These are phyloP conservation scores for Pteria penguin DNA, from an alignment of 2,888 invertebrate species.

Conservation along the genomic window DNA sequence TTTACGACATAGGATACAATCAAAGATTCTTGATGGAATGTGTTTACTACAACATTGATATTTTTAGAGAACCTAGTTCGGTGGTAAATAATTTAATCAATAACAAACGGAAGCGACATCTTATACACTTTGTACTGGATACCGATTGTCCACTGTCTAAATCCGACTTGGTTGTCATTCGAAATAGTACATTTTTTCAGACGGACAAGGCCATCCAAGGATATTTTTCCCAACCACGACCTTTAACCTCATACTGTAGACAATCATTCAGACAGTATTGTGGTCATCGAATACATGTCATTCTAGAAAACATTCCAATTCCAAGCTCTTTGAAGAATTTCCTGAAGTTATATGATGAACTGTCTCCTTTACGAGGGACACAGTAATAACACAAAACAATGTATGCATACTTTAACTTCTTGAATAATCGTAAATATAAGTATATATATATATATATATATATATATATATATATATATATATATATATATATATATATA, in stretches of 20 bases:
- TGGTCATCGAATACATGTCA: not conserved
- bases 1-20: not conserved
- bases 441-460: no score
- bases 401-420: no score
- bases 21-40: not conserved
- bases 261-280: not conserved
- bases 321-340: not conserved
- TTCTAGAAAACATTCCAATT: not conserved
- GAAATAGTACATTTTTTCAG: not conserved
- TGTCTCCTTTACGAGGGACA: no score
- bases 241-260: not conserved
- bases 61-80: not conserved
- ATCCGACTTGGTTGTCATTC: not conserved
- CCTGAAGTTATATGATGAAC: not conserved
- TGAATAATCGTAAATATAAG: no score
- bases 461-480: no score
- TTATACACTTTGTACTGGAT: not conserved
- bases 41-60: not conserved
- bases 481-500: no score
- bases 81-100: not conserved
- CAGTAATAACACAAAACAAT: no score
- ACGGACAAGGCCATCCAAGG: not conserved
- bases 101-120: not conserved
- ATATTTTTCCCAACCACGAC: not conserved
- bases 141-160: not conserved